A percentile compares a stretch with the other conserved stretches of the same genome.
phyloP scores from a whole-genome alignment of 2,888 invertebrate genomes.

The Leptopilina myrica region DNA sequence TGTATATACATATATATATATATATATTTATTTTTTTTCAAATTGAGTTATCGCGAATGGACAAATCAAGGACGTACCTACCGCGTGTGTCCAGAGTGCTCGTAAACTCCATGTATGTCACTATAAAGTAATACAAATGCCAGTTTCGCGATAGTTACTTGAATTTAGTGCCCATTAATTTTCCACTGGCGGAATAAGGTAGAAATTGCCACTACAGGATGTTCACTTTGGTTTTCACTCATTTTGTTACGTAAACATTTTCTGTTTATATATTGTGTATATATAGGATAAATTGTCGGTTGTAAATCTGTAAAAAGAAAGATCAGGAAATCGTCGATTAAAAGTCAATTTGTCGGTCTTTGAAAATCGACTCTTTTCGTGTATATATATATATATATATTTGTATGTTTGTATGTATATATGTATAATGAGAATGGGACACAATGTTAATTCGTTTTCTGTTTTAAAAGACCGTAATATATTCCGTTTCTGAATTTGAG shows the following conservation, averaged over 20 bases:
- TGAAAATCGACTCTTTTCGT: too few relatives aligned
- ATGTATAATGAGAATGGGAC: too few relatives aligned
- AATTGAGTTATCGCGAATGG: not conserved
- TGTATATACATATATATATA: not conserved
- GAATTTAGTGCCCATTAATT: slow-evolving; percentile 70
- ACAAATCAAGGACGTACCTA: not conserved
- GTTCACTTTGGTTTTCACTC: slow-evolving; percentile 10
- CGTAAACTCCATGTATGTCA: slow-evolving; percentile 20
- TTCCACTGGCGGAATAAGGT: slow-evolving; percentile 37
- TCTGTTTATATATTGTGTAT: not conserved
- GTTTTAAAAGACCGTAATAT: not conserved
- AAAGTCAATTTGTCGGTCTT: too few relatives aligned
- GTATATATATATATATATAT: too few relatives aligned
- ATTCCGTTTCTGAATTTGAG: not conserved
- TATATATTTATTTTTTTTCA: not conserved
- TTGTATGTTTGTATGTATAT: too few relatives aligned
- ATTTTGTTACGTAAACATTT: not conserved
- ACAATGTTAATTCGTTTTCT: not conserved
- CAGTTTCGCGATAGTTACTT: slow-evolving; percentile 65
- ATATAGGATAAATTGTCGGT: too few relatives aligned
- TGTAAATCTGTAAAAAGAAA: too few relatives aligned
- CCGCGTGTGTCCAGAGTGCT: not conserved
- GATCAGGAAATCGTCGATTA: too few relatives aligned
- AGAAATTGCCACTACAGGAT: not conserved
- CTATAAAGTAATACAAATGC: slow-evolving; percentile 57